phyloP scores from a whole-genome alignment of 2,113 vertebrate species.

The Ursus arctos region DNA sequence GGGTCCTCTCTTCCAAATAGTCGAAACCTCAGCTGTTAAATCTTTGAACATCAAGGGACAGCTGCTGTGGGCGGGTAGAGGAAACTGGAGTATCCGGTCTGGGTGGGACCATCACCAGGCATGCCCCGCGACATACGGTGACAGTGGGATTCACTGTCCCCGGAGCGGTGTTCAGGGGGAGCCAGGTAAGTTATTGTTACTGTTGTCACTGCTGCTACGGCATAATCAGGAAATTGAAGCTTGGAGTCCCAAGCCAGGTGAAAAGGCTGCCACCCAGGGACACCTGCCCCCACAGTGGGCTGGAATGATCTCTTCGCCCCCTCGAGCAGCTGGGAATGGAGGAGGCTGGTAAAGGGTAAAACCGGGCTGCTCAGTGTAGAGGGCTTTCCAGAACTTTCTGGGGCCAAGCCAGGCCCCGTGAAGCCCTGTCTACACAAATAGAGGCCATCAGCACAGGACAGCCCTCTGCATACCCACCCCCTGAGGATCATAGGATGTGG shows the following conservation, averaged over 20 bases:
- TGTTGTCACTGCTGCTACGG: background rate
- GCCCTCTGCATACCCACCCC: background rate
- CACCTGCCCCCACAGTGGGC: background rate
- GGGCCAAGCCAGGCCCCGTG: background rate
- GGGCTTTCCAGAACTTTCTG: slow-evolving; percentile 21
- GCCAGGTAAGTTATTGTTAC: background rate
- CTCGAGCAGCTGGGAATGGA: background rate
- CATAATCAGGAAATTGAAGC: background rate
- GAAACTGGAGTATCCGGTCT: background rate
- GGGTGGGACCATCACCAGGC: background rate
- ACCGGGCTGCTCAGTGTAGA: background rate
- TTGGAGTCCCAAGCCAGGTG: background rate
- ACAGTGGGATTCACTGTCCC: background rate
- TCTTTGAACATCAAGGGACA: background rate
- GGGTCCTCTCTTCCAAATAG: background rate
- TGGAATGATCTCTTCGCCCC: background rate
- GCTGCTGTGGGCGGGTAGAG: background rate
- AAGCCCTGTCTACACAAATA: background rate
- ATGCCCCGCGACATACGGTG: background rate
- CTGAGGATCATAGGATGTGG: background rate
- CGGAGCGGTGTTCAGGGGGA: background rate
- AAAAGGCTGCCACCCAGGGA: background rate
- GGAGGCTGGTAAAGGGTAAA: background rate
- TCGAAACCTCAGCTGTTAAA: background rate
- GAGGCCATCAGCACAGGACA: background rate